Percentiles rank a stretch among this genome's conserved stretches.
These are phyloP conservation scores for Syngnathus rostellatus DNA, from an alignment of 2,797 vertebrate genomes.

Conservation along the genomic window DNA sequence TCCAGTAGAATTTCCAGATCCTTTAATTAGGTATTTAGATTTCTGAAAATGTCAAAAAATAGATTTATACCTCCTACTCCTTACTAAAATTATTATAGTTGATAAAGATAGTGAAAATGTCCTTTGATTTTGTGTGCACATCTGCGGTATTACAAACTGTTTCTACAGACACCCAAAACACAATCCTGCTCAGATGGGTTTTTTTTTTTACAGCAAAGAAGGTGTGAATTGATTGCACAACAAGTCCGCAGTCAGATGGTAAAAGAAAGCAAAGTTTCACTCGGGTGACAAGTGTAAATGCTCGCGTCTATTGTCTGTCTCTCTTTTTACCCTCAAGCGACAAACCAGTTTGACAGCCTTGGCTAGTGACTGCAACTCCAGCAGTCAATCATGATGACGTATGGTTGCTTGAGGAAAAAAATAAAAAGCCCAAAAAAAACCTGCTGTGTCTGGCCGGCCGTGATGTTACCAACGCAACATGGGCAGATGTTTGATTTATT, in stretches of 20 bases:
- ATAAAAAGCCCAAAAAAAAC: slow-evolving; percentile 43
- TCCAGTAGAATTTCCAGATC: too few relatives aligned
- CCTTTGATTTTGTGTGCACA: too few relatives aligned
- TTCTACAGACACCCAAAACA: background rate
- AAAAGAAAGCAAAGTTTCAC: slow-evolving; percentile 37
- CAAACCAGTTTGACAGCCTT: slow-evolving; percentile 60
- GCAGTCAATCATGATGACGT: slow-evolving; percentile 46
- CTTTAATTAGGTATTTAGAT: too few relatives aligned
- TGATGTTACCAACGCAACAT: slow-evolving; percentile 39
- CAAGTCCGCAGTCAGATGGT: background rate
- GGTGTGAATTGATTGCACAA: slow-evolving; percentile 38
- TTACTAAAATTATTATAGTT: too few relatives aligned
- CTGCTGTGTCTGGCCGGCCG: slow-evolving; percentile 48
- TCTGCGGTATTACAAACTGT: background rate
- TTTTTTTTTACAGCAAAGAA: slow-evolving; percentile 10
- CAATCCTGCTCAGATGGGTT: slow-evolving; percentile 4
- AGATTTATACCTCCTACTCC: too few relatives aligned
- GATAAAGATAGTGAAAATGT: too few relatives aligned
- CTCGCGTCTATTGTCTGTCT: slow-evolving; percentile 28
- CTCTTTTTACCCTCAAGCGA: slow-evolving; percentile 5
- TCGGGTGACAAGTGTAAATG: slow-evolving; percentile 28
- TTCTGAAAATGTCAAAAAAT: too few relatives aligned
- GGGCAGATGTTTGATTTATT: too few relatives aligned
- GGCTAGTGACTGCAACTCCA: slow-evolving; percentile 19
- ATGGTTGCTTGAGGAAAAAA: slow-evolving; percentile 29